Evolutionary conservation across 1,140 invertebrate genomes (phyloP).

Genomic region (Papilio polytes): DNA sequence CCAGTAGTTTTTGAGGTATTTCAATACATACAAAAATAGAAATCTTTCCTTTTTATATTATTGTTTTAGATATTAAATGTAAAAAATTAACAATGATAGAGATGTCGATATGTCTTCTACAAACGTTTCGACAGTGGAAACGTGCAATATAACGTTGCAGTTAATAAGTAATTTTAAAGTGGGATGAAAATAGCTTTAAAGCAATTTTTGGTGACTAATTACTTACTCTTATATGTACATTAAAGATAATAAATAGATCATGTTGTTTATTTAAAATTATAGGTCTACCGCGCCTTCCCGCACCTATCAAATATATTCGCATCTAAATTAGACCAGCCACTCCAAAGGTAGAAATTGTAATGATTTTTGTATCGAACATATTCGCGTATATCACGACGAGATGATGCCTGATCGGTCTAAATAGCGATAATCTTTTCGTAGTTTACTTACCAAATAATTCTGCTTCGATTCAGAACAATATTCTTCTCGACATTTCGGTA

Average conservation of each 20-base stretch:
- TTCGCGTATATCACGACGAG: background rate
- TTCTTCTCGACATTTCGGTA: slow-evolving; percentile 35
- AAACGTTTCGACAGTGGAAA: background rate
- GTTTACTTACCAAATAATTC: slow-evolving; percentile 43
- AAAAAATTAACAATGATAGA: background rate
- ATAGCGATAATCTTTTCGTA: background rate
- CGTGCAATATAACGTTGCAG: background rate
- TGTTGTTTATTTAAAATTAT: background rate
- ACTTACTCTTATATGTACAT: background rate
- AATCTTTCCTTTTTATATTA: too few relatives aligned
- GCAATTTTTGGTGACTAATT: background rate
- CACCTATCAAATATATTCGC: too few relatives aligned
- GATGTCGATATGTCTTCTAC: background rate
- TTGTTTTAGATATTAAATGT: too few relatives aligned
- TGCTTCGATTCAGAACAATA: slow-evolving; percentile 40
- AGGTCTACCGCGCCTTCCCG: too few relatives aligned
- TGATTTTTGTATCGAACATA: too few relatives aligned
- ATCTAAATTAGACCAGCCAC: too few relatives aligned
- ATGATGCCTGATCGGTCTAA: background rate
- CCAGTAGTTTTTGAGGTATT: too few relatives aligned
- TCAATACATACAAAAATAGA: too few relatives aligned
- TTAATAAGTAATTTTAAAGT: too few relatives aligned
- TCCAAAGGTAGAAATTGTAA: too few relatives aligned
- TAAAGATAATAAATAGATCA: background rate
- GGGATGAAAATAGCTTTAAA: background rate